Percentiles rank a stretch among this genome's conserved stretches.
phyloP scores from a whole-genome alignment of 2,797 vertebrate species.

The Vireo griseus region DNA sequence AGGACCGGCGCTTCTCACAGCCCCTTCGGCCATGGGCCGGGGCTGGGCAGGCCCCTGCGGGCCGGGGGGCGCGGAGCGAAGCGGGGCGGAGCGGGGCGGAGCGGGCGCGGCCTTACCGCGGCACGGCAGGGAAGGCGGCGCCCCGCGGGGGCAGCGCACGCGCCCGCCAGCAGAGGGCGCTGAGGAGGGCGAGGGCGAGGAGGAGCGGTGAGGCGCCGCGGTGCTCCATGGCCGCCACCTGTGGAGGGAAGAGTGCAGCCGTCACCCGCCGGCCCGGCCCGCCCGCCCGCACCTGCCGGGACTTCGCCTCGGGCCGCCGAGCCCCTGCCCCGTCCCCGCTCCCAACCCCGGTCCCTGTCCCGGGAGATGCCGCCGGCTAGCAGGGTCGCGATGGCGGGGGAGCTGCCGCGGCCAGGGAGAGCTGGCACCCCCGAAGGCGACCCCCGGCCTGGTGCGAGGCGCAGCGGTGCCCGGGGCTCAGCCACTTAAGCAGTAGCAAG shows the following conservation, averaged over 20 bases:
- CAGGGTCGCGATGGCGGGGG: not conserved
- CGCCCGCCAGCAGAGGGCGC: constrained; percentile 81
- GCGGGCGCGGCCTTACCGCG: constrained; percentile 18
- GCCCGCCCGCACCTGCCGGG: not conserved
- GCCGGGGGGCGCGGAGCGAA: no score
- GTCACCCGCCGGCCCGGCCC: not conserved
- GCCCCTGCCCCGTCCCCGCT: not conserved
- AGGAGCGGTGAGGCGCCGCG: constrained; percentile 84
- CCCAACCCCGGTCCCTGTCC: not conserved
- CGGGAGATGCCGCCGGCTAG: not conserved
- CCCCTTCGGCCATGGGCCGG: not conserved
- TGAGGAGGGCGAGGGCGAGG: constrained; percentile 81
- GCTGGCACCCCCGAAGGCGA: not conserved
- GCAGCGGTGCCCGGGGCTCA: not conserved
- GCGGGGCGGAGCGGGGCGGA: not conserved
- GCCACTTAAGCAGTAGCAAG: not conserved
- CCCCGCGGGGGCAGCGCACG: constrained; percentile 79
- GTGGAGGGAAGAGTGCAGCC: constrained; percentile 31
- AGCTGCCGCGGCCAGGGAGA: not conserved
- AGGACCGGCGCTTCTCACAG: not conserved
- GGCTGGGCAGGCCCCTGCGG: not conserved
- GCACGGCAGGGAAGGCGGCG: constrained; percentile 9
- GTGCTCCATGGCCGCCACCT: constrained; percentile 81
- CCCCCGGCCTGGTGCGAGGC: not conserved
- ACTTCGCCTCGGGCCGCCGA: not conserved